phyloP scores from a whole-genome alignment of 2,113 vertebrate species.

The Cyanoramphus novaezelandiae region DNA sequence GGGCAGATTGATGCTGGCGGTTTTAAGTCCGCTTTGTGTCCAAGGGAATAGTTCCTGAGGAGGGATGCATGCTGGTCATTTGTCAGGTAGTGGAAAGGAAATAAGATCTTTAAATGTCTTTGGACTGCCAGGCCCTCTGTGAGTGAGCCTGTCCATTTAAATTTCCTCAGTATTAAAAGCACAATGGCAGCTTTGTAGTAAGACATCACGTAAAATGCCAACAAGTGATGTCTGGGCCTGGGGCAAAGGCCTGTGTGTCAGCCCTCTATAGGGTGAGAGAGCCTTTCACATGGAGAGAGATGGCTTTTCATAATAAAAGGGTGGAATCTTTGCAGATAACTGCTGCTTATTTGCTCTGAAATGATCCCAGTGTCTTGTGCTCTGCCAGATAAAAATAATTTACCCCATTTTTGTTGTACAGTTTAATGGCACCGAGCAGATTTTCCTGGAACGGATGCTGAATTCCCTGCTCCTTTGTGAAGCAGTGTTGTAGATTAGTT shows the following conservation, averaged over 20 bases:
- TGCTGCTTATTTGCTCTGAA: background rate
- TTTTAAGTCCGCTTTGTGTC: background rate
- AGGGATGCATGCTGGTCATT: background rate
- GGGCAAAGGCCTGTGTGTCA: background rate
- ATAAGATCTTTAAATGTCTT: background rate
- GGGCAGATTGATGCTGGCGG: background rate
- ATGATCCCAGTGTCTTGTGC: background rate
- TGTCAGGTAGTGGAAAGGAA: background rate
- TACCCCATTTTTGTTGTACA: background rate
- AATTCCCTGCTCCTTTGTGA: slow-evolving; percentile 1
- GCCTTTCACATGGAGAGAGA: background rate
- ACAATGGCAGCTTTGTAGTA: background rate
- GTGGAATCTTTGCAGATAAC: background rate
- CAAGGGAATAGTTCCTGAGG: background rate
- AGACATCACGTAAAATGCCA: background rate
- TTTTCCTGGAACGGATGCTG: slow-evolving; percentile 15
- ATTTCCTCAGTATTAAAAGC: background rate
- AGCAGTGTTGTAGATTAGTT: background rate
- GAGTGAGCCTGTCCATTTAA: background rate
- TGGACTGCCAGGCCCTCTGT: background rate
- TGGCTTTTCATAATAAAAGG: slow-evolving; percentile 13
- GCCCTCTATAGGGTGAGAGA: background rate
- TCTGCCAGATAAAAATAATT: background rate
- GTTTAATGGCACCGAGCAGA: background rate
- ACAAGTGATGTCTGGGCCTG: background rate